Evolutionary conservation across 1,140 invertebrate genomes (phyloP).

Genomic region (Calephelis virginiensis): DNA sequence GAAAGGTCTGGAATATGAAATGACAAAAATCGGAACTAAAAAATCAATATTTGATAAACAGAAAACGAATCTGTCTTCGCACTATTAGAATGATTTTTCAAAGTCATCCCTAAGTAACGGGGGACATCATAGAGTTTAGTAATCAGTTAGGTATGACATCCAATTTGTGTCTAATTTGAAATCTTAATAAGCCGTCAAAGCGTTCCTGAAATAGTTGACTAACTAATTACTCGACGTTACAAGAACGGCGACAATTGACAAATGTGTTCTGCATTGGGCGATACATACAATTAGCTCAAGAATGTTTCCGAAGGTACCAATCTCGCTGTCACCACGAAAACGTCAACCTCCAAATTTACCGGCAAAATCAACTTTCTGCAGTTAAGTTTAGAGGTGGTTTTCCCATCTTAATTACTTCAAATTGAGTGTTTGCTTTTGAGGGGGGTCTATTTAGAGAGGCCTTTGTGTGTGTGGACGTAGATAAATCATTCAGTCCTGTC

Average conservation of each 20-base stretch:
- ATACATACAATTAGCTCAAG: conserved; percentile 68
- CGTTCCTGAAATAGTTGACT: conserved; percentile 66
- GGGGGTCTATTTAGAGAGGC: conserved; percentile 67
- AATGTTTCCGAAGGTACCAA: conserved; percentile 56
- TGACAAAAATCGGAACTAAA: conserved; percentile 23
- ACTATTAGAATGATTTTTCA: conserved; percentile 58
- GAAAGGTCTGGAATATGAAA: conserved; percentile 17
- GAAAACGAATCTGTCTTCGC: conserved; percentile 65
- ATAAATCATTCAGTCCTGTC: conserved; percentile 70
- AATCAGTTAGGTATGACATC: conserved; percentile 70
- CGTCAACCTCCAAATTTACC: conserved; percentile 49
- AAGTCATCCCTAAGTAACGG: conserved; percentile 38
- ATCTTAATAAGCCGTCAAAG: conserved; percentile 76
- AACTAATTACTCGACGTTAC: conserved; percentile 65
- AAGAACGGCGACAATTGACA: conserved; percentile 71
- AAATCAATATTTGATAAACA: conserved; percentile 42
- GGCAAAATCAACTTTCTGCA: conserved; percentile 51
- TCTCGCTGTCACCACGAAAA: conserved; percentile 48
- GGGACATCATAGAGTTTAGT: conserved; percentile 46
- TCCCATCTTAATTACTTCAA: conserved; percentile 54
- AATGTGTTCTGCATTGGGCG: conserved; percentile 63
- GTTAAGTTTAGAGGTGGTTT: conserved; percentile 52
- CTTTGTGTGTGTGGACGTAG: conserved; percentile 58
- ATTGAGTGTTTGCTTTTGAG: conserved; percentile 67
- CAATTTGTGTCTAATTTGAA: conserved; percentile 75